Evolutionary conservation across 2,113 vertebrate species (phyloP).

Genomic region (Picathartes gymnocephalus): DNA sequence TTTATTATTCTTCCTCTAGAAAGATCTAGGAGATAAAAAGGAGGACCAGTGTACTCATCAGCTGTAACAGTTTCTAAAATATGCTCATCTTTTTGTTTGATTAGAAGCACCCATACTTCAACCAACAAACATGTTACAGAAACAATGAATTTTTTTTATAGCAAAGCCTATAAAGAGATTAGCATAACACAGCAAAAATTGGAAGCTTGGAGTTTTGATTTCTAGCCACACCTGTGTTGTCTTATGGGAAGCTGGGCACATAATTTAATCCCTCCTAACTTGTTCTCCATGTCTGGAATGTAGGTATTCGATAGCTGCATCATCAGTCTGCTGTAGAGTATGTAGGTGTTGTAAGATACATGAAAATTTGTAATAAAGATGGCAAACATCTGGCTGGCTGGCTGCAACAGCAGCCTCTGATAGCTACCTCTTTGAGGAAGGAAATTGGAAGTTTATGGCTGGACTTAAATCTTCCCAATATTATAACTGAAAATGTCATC

Average conservation of each 20-base stretch:
- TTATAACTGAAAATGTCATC: neutral
- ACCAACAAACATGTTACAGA: neutral
- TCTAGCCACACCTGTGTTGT: neutral
- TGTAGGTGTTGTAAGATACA: neutral
- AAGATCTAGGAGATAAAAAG: neutral
- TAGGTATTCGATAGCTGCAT: neutral
- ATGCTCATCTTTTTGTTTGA: neutral
- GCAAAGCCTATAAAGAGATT: neutral
- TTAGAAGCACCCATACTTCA: neutral
- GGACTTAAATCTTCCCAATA: neutral
- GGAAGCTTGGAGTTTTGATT: neutral
- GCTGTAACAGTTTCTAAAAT: neutral
- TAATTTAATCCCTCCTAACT: conserved; percentile 35
- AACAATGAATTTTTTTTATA: neutral
- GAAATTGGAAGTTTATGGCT: neutral
- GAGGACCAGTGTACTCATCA: neutral
- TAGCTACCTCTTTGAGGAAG: neutral
- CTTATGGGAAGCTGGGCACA: conserved; percentile 27
- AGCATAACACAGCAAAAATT: neutral
- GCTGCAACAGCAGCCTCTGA: neutral
- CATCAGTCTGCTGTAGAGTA: neutral
- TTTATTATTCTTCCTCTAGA: neutral
- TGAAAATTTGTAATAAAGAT: conserved; percentile 18
- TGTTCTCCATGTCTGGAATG: neutral
- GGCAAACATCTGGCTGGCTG: conserved; percentile 1